Evolutionary conservation across 1,140 invertebrate species (phyloP).

Genomic region (Lordiphosa clarofinis): DNA sequence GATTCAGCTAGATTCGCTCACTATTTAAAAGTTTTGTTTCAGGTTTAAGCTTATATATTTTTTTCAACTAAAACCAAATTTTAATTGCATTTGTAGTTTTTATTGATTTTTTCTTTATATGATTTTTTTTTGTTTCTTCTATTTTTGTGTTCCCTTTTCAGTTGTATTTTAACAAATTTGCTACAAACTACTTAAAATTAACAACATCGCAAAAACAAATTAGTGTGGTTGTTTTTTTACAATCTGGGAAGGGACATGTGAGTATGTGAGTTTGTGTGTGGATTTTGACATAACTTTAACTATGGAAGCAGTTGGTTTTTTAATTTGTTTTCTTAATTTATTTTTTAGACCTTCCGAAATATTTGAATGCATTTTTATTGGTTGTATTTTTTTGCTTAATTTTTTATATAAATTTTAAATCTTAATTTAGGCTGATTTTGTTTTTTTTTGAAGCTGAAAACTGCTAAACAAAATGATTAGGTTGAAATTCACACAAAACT

Average conservation of each 20-base stretch:
- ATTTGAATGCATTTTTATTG: constrained; percentile 8
- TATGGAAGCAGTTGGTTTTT: constrained; percentile 56
- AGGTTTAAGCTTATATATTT: no score
- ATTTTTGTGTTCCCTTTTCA: no score
- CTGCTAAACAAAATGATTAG: no score
- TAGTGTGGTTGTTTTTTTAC: constrained; percentile 29
- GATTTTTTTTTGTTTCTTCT: neutral
- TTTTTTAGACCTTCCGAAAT: no score
- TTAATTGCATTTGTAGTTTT: no score
- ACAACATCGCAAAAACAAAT: constrained; percentile 65
- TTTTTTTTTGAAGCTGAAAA: neutral
- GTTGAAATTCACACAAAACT: no score
- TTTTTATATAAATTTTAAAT: no score
- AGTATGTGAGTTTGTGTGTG: constrained; percentile 21
- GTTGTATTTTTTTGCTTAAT: constrained; percentile 25
- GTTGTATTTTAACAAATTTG: constrained; percentile 58
- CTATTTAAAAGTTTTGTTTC: no score
- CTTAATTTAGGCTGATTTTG: constrained; percentile 20
- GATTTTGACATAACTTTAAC: constrained; percentile 51
- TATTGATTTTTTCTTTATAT: no score
- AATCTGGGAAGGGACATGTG: constrained; percentile 36
- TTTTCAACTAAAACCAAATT: no score
- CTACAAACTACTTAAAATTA: constrained; percentile 71
- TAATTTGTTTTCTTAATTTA: neutral
- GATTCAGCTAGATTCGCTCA: no score